phyloP scores from a whole-genome alignment of 2,888 invertebrate species.

The Pseudanteris insignis region DNA sequence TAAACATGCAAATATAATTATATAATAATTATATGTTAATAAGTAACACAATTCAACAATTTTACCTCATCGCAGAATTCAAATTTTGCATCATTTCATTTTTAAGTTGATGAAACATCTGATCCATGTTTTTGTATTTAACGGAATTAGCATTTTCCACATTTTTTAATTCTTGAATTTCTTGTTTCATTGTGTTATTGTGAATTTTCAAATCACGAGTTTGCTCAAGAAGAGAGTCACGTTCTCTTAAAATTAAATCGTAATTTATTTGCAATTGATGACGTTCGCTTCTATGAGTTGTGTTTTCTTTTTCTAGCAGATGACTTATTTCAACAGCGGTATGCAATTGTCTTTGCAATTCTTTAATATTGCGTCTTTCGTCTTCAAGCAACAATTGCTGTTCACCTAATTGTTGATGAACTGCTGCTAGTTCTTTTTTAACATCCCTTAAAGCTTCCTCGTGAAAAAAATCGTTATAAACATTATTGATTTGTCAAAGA shows the following conservation, averaged over 20 bases:
- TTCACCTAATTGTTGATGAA: constrained; percentile 47
- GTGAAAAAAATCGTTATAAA: too few relatives aligned
- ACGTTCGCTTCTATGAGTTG: constrained; percentile 47
- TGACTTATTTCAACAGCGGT: constrained; percentile 46
- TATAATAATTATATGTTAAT: too few relatives aligned
- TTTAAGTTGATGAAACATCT: constrained; percentile 46
- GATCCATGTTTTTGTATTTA: constrained; percentile 46
- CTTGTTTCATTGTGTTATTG: constrained; percentile 50
- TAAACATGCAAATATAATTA: too few relatives aligned
- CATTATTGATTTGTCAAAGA: too few relatives aligned
- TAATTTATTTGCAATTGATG: constrained; percentile 52
- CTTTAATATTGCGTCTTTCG: constrained; percentile 49
- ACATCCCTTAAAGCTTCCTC: constrained; percentile 52
- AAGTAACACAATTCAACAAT: too few relatives aligned
- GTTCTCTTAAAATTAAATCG: constrained; percentile 50
- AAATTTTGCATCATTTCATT: constrained; percentile 32
- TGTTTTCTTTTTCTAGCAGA: constrained; percentile 55
- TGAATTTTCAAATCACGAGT: constrained; percentile 48
- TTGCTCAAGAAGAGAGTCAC: constrained; percentile 52
- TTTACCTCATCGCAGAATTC: too few relatives aligned
- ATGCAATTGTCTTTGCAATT: constrained; percentile 51
- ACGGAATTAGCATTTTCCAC: constrained; percentile 30
- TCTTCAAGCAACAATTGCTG: constrained; percentile 51
- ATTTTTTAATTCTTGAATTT: constrained; percentile 47
- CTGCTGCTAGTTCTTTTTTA: constrained; percentile 49